Percentiles rank a stretch among this genome's conserved stretches.
Evolutionary conservation across 1,140 invertebrate genomes (phyloP).

Genomic region (Pogonognathellus flavescens): DNA sequence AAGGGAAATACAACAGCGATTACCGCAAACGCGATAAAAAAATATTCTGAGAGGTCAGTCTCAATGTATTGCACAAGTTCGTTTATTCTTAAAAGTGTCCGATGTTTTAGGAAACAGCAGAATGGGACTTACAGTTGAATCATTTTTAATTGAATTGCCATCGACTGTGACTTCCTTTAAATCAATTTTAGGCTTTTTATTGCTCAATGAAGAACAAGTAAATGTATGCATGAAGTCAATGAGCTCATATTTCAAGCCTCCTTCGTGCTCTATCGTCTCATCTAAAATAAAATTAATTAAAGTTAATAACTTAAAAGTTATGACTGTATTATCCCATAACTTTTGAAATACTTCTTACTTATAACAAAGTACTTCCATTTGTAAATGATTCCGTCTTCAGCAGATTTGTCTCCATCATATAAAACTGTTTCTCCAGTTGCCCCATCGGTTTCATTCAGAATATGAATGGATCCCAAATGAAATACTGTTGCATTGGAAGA

Average conservation of each 20-base stretch:
- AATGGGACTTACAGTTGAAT: neutral
- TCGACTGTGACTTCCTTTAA: neutral
- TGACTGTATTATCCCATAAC: neutral
- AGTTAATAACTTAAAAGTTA: neutral
- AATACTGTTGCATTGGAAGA: constrained; percentile 36
- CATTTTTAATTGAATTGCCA: constrained; percentile 14
- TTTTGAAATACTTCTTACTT: constrained; percentile 21
- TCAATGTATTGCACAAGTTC: too few species aligned
- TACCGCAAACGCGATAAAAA: too few species aligned
- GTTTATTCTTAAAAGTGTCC: too few species aligned
- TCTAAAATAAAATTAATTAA: constrained; percentile 48
- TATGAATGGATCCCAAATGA: constrained; percentile 45
- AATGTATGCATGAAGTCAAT: constrained; percentile 44
- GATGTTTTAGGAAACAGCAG: neutral
- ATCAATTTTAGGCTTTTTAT: constrained; percentile 43
- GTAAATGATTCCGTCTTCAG: constrained; percentile 4
- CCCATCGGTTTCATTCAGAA: constrained; percentile 29
- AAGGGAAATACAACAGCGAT: neutral
- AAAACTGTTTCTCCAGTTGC: constrained; percentile 13
- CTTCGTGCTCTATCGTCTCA: constrained; percentile 26
- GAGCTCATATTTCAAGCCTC: constrained; percentile 50
- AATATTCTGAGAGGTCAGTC: too few species aligned
- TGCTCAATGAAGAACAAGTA: constrained; percentile 45
- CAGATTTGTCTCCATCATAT: neutral
- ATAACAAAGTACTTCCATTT: constrained; percentile 55